Evolutionary conservation across 2,888 invertebrate genomes (phyloP), one percentile per base, ranked within the genome.

Genomic region (Nomada goodeniana): DNA sequence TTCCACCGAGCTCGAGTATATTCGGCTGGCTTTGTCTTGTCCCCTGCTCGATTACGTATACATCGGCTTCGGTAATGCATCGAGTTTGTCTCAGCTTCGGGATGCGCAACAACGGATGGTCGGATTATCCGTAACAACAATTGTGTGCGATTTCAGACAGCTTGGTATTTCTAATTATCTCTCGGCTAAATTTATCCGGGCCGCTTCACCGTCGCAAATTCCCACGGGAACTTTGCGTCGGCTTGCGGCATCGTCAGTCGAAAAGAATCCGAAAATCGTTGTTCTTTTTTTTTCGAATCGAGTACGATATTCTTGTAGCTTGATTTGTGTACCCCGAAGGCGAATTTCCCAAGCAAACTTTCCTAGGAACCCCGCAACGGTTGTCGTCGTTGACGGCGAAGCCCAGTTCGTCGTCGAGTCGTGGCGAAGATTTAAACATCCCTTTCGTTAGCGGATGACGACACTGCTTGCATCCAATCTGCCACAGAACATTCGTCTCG

Each of bases 51-150:
- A 83, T 83, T 79, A 74, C 83, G 79, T 75, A 73, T 75, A 82
- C 83, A 82, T 79, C 70, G 83, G 68, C 44, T 82, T 75, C 60
- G 82, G 79, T 83, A 83, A 83, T 83, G 83, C 79, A 83, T 83
- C 83, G 83, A 83, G 83, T 83, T 79, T 83, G 82, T 82, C 82
- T 69, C 82, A 75, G 82, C 70, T 78, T 78, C 83, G 70, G 78
- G 75, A 44, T 74, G 77, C 77, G 72, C 68, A 72, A 72, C 82
- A 78, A 83, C 82, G 83, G 82, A 83, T 83, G 79, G 74, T 75
- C 61, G 83, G 82, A 83, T 83, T 83, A 83, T 79, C 83, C 71
- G 82, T 75, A 83, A 79, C 79, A 75, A 79, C 71, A 75, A 83
- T 83, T 82, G 79, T 68, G 55, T 29, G 74, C 82, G 82, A 79